Evolutionary conservation across 2,113 vertebrate genomes (phyloP), one percentile per base, ranked within the genome.

Genomic region (Serilophus lunatus): DNA sequence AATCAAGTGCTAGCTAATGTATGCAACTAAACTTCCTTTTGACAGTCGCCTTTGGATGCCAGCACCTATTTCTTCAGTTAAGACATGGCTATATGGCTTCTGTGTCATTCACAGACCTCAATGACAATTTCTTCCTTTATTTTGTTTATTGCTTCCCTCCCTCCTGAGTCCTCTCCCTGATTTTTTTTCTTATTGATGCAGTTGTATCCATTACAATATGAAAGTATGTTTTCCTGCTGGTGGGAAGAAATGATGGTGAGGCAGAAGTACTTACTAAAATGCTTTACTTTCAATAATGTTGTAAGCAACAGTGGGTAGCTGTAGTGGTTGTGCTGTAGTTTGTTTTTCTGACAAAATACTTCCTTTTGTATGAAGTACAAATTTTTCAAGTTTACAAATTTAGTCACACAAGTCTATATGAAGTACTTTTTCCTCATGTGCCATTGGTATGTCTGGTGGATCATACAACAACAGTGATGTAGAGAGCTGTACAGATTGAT

Each of bases 391-490:
- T 57, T 51, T 51, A 33, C 40, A 47, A 45, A 69, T 74, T 42
- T 25, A 44, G 23, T 79, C 65, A 12, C 19, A 33, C 1, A 70
- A 47, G 5, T 72, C 31, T 63, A 31, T 53, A 22, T 60, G 35
- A 81, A 65, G 22, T 49, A 42, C 12, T 1, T 28, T 88, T 81
- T 90, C 26, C 86, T 86, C 33, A 35, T 47, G 18, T 50, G 11
- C 7, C 10, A 3, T 50, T 59, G 12, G 28, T 44, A 0, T 74
- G 29, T 78, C 18, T 61, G 42, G 36, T 74, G 31, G 10, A n/a
- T 61, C 24, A 4, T 25, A n/a, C n/a, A n/a, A 18, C 9, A 81
- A 0, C 29, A 57, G 0, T 24, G 10, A 13, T 57, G 13, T 64
- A 18, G 35, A 83, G 44, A 72, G 16, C 45, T 75, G 40, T 17